Base-by-base conservation (phyloP, 53 echinoderm and acorn worm species). In the Echinarachnius parma region DNA sequence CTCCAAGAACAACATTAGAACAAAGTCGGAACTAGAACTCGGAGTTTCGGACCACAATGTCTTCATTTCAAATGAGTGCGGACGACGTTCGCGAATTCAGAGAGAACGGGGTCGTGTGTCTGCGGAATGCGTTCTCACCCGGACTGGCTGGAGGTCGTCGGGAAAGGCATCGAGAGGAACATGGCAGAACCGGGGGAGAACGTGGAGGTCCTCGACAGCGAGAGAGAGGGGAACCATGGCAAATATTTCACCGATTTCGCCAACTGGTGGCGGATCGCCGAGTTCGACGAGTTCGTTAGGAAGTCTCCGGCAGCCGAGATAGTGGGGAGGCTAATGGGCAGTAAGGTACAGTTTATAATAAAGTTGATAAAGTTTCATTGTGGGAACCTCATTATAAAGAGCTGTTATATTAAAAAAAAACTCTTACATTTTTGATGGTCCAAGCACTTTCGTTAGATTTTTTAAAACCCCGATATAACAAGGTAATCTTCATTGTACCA, bases 191-290 rank as follows among this genome's bases (percentile, higher is more conserved):
- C 80, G 3, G 70, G 80, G 5, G 61, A 60, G 30, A 46, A 70
- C 44, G 34, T 59, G 15, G 80, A 80, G 25, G 24, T 45, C 16
- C 19, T 80, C 16, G 2, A 59, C 13, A 48, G 66, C 25, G 60
- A 69, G 29, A 33, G 21, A 14, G 34, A 22, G 10, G 71, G 80
- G 21, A 25, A 46, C 0, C n/a, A n/a, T n/a, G 80, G 80, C 1
- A 60, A 13, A 13, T 80, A 80, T 29, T 80, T 80, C 71, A 80
- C 69, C 21, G 80, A 80, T 33, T 80, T 70, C 39, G 44, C 70
- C 21, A 80, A 80, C 61, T 80, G 80, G 80, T 56, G 66, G 61
- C 25, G 48, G 14, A 80, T 80, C 11, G 4, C 57, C 5, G 80
- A 80, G 35, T 80, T 80, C 15, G n/a, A 80, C 24, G 32, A 61